Conservation (phyloP, 2,113 vertebrate species). For the Nansenia antarctica region DNA sequence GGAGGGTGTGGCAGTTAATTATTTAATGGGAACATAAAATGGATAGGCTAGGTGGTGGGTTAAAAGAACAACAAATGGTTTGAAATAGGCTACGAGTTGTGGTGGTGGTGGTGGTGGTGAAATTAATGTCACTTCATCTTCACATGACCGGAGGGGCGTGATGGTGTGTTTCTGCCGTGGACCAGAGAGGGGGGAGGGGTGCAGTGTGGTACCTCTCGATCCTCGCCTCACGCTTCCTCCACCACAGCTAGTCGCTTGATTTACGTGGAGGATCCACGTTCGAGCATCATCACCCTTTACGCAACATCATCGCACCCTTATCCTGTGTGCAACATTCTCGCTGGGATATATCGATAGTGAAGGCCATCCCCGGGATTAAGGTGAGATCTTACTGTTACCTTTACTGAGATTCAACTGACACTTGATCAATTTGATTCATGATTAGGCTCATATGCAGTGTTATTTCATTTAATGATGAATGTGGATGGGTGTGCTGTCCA, state of each 20-base stretch:
- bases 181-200: background rate
- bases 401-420: background rate
- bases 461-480: background rate
- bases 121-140: background rate
- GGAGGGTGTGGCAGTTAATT: background rate
- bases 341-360: background rate
- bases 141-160: background rate
- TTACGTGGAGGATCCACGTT: background rate
- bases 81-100: too few species aligned
- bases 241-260: background rate
- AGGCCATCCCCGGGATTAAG: background rate
- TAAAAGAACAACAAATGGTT: background rate
- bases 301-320: background rate
- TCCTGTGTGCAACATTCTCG: background rate
- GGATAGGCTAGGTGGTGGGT: too few species aligned
- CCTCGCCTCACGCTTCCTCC: background rate
- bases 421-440: background rate
- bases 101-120: too few species aligned
- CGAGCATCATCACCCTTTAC: too few species aligned
- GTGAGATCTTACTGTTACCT: background rate
- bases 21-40: background rate
- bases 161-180: background rate
- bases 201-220: background rate
- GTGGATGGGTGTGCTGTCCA: background rate
- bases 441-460: background rate